Base-by-base conservation (phyloP, 2,797 vertebrate species). In the Nothura maculosa region DNA sequence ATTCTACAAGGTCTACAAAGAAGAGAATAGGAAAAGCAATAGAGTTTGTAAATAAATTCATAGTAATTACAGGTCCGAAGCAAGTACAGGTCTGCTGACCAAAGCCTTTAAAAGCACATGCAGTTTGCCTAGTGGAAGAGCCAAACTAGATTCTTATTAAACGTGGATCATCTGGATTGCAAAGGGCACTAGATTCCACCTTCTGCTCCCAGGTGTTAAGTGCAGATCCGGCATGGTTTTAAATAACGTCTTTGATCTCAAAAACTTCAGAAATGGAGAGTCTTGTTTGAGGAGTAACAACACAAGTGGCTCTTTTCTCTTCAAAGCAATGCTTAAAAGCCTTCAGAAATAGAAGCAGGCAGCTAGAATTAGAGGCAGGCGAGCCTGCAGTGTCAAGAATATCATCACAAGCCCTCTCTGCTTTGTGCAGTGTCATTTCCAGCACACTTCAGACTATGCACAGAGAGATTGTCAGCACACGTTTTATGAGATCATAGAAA, bases 321-420 rank as follows among this genome's bases (percentile, higher is more conserved):
- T 93, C 77, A 79, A 94, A 88, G 63, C 5, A 55, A 57, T 42
- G 22, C 69, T 92, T 93, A 66, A 91, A 91, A 89, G 34, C 21
- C 83, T 86, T 90, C 81, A 62, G 19, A 83, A 83, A 83, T 10
- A 85, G 69, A 93, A 83, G 85, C 24, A 40, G 55, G 60, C 55
- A 73, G 62, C 74, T 75, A 57, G 89, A 85, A 43, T 4, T 47
- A 81, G 43, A 85, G 90, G 76, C 25, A 42, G 58, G 74, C 67
- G 63, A 84, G 89, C 73, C 32, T 32, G 36, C 25, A 78, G 4
- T 57, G 72, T 90, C 60, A 95, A 57, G 67, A 92, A 67, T 38
- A 83, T 55, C 73, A 75, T 32, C 78, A 69, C 32, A 84, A 75
- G 67, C 76, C 70, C 42, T 32, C 52, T 25, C 77, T 74, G 60